phyloP scores from a whole-genome alignment of 2,797 vertebrate species.

The Arctocebus calabarensis region DNA sequence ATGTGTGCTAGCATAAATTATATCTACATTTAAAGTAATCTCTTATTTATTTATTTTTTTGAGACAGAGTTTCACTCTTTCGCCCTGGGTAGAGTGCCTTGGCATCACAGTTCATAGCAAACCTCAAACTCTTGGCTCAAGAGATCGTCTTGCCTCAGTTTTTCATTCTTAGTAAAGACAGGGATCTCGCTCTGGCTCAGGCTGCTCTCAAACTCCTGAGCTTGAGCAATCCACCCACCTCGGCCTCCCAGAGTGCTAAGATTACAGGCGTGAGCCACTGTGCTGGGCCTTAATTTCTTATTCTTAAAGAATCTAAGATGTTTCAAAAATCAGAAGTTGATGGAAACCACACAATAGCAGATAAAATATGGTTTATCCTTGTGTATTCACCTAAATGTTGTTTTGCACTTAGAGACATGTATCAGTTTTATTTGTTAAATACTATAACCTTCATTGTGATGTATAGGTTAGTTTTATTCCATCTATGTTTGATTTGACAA shows the following conservation, averaged over 20 bases:
- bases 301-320: background rate
- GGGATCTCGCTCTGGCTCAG: too few species aligned
- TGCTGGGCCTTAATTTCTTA: background rate
- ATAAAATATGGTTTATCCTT: background rate
- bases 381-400: background rate
- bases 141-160: too few species aligned
- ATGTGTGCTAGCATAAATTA: background rate
- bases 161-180: too few species aligned
- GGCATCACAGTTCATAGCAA: too few species aligned
- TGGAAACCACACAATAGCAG: background rate
- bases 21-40: background rate
- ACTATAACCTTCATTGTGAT: background rate
- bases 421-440: background rate
- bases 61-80: too few species aligned
- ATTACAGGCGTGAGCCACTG: too few species aligned
- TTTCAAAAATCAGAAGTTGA: conserved; percentile 2
- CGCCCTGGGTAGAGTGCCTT: too few species aligned
- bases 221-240: too few species aligned
- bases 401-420: background rate
- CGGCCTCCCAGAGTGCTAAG: too few species aligned
- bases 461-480: background rate
- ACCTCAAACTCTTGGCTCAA: too few species aligned
- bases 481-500: conserved; percentile 4
- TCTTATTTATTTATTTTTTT: background rate
- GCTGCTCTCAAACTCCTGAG: too few species aligned